Evolutionary conservation across 1,140 invertebrate species (phyloP), one percentile per base, ranked within the genome.

Genomic region (Drosophila suzukii): DNA sequence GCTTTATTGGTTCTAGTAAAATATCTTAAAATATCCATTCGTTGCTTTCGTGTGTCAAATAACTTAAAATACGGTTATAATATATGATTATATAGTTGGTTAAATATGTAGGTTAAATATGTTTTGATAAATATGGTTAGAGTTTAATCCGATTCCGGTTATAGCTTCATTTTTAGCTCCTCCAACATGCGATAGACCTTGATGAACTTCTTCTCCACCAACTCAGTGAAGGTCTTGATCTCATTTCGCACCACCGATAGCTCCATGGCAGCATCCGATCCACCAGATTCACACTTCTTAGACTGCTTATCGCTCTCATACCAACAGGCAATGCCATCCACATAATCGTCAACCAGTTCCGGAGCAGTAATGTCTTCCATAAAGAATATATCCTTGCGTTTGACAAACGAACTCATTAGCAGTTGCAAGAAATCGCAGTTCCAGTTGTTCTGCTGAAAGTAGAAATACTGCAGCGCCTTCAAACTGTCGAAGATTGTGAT

Each of bases 381-480:
- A 10, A 91, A 92, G 38, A 81, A 86, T 0, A 92, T 86, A 11
- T 92, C 88, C 2, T 75, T 81, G 2, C 76, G 74, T 41, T 92
- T 92, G 0, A 92, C 91, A 67, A 89, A 86, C 30, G 90, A 91
- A 17, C 67, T 90, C 90, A 92, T 92, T 13, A 92, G 41, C 34
- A 92, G 54, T 57, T 92, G 91, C 32, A 92, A 59, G 43, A 92
- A 92, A 38, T 92, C 91, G 49, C 91, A 92, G 46, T 92, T 92
- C 91, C 91, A 92, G 49, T 92, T 92, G 47, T 92, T 92, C 68
- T 91, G 81, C 71, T 91, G 86, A 76, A 92, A 92, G 75, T 91
- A 86, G 73, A 92, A 91, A 78, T 91, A 91, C 77, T 92, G 86
- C 77, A 92, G 63, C 6, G 77, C 59, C 70, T 92, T 92, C 34